Base-by-base conservation (phyloP, 2,797 vertebrate genomes). In the Gallinago solitaria region DNA sequence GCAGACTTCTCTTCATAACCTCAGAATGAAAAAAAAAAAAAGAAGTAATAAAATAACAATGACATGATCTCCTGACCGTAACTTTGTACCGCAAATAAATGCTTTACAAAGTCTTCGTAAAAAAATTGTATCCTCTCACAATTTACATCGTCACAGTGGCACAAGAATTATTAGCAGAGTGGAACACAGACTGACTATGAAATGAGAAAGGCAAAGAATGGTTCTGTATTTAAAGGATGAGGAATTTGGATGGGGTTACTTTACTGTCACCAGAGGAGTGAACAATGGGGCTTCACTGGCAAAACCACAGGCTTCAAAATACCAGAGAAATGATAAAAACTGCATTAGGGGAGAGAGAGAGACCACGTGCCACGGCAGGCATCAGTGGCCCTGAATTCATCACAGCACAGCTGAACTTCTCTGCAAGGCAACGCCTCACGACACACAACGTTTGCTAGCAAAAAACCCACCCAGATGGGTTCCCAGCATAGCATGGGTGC, bases 361-460 rank as follows among this genome's bases (percentile, higher is more conserved):
- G 23, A 27, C 21, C 1, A 35, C 4, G 56, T 15, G 64, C 53
- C 71, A 12, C 0, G n/a, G 60, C 54, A 45, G 28, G n/a, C 30
- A 59, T 2, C 11, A 3, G 47, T 0, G 12, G 48, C 27, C 63
- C 51, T 9, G 12, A 45, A 70, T 17, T 33, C 78, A 68, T 10
- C 51, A 3, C 45, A 9, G 30, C 13, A 3, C 0, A 11, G 18
- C 67, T 1, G 21, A 69, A 74, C 68, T 15, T 5, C 64, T 18
- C 39, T 1, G 54, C 47, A 21, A 14, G 50, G 53, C 73, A 33
- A 43, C 3, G 1, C 10, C 77, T 71, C 35, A 2, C 0, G 5
- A 69, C 9, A 32, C 11, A 9, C 0, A 15, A 19, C 0, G 3
- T 10, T 30, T 27, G 9, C 14, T 0, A n/a, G 7, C 51, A 6